These are phyloP conservation scores for Drosophila parthenogenetica DNA, from an alignment of 2,888 invertebrate species.

Conservation along the genomic window DNA sequence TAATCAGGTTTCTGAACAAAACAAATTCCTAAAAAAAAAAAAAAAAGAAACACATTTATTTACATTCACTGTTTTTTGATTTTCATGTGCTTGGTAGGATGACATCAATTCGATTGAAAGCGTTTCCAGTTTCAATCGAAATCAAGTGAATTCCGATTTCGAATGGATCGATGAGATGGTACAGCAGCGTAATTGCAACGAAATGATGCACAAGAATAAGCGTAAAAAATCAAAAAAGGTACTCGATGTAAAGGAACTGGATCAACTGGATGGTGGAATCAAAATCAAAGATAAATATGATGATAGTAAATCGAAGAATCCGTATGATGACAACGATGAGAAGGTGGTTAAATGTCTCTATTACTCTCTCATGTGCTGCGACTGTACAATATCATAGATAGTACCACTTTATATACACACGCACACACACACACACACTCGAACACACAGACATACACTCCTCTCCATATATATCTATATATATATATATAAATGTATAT, in stretches of 20 bases:
- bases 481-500: conserved; percentile 10
- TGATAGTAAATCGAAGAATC: conserved; percentile 44
- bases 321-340: conserved; percentile 75
- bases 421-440: neutral
- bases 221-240: conserved; percentile 79
- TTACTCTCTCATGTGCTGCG: conserved; percentile 85
- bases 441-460: too few species aligned
- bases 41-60: too few species aligned
- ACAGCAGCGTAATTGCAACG: conserved; percentile 64
- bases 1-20: conserved; percentile 66
- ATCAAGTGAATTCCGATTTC: conserved; percentile 62
- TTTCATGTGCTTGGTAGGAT: conserved; percentile 60
- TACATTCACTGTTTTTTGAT: neutral
- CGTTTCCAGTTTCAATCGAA: conserved; percentile 62
- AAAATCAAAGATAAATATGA: conserved; percentile 51
- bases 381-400: conserved; percentile 84
- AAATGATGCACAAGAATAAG: conserved; percentile 71
- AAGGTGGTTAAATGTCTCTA: conserved; percentile 84
- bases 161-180: conserved; percentile 75
- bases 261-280: conserved; percentile 76
- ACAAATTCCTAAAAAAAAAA: too few species aligned
- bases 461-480: conserved; percentile 4
- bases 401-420: neutral
- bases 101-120: conserved; percentile 84
- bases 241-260: conserved; percentile 51